Percentiles rank a stretch among this genome's conserved stretches.
These are phyloP conservation scores for Corydoras maculifer DNA, from an alignment of 2,113 vertebrate genomes.

Conservation along the genomic window DNA sequence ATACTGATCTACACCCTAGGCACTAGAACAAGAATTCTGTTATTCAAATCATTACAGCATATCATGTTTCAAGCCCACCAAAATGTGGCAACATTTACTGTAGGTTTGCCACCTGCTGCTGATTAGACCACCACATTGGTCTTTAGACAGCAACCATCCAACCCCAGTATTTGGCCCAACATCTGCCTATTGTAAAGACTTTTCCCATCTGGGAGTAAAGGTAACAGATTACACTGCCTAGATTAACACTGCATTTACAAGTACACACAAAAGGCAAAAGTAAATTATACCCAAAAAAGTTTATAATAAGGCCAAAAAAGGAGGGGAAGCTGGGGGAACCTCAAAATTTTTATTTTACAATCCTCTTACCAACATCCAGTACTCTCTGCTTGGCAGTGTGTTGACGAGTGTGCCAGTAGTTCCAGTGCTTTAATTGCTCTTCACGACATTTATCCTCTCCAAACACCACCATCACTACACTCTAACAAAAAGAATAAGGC, in stretches of 20 bases:
- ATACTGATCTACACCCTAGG: constrained; percentile 30
- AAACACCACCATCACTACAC: constrained; percentile 98
- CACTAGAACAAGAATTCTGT: constrained; percentile 37
- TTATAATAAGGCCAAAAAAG: not conserved
- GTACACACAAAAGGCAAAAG: constrained; percentile 31
- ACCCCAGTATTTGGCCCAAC: constrained; percentile 12
- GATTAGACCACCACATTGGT: constrained; percentile 27
- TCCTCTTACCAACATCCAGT: constrained; percentile 82
- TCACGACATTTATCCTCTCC: constrained; percentile 96
- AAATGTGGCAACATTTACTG: constrained; percentile 23
- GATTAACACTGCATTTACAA: constrained; percentile 30
- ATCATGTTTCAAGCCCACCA: constrained; percentile 48
- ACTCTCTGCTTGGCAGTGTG: constrained; percentile 96
- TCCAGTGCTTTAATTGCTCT: constrained; percentile 96
- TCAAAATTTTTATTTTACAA: too few relatives aligned
- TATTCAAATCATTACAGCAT: constrained; percentile 52
- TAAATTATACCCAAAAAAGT: not conserved
- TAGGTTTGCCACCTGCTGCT: constrained; percentile 32
- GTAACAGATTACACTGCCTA: constrained; percentile 26
- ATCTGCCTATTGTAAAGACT: constrained; percentile 24
- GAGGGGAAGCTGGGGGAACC: too few relatives aligned
- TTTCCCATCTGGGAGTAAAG: constrained; percentile 17
- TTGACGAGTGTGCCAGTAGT: constrained; percentile 95
- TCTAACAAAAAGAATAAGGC: constrained; percentile 58
- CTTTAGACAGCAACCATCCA: constrained; percentile 11